Percentiles rank a stretch among this genome's conserved stretches.
These are phyloP conservation scores for Hirtodrosophila duncani DNA, from an alignment of 2,888 invertebrate species.

Conservation along the genomic window DNA sequence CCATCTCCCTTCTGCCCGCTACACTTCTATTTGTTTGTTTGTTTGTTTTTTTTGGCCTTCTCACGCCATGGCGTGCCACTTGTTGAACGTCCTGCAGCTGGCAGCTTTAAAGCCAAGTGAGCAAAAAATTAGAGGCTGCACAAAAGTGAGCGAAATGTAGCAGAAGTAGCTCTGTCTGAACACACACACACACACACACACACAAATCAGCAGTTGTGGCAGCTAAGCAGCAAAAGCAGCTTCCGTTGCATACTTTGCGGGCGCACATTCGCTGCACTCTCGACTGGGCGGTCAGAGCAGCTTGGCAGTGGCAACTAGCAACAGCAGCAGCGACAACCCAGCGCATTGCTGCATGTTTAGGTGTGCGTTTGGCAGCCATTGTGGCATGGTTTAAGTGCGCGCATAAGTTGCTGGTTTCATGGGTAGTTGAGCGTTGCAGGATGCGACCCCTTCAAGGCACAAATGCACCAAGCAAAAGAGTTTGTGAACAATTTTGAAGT, in stretches of 20 bases:
- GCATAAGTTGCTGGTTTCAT: slow-evolving; percentile 57
- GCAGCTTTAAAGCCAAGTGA: slow-evolving; percentile 49
- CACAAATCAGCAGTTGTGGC: neutral
- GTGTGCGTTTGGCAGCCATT: neutral
- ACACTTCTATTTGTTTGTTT: slow-evolving; percentile 8
- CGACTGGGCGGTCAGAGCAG: slow-evolving; percentile 48
- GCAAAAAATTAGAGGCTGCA: slow-evolving; percentile 37
- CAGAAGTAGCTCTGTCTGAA: slow-evolving; percentile 15
- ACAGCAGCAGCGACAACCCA: slow-evolving; percentile 16
- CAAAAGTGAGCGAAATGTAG: slow-evolving; percentile 18
- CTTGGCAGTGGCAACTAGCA: slow-evolving; percentile 10
- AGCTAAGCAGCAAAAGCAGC: slow-evolving; percentile 17
- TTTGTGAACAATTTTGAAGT: neutral
- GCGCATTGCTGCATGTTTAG: slow-evolving; percentile 10
- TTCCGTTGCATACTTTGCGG: slow-evolving; percentile 54
- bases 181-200: neutral
- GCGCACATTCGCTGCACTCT: slow-evolving; percentile 66
- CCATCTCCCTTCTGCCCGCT: slow-evolving; percentile 8
- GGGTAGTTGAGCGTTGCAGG: slow-evolving; percentile 47
- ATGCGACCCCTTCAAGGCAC: slow-evolving; percentile 28
- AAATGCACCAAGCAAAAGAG: neutral
- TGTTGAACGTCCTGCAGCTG: slow-evolving; percentile 52
- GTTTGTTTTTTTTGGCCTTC: slow-evolving; percentile 4
- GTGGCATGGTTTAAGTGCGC: slow-evolving; percentile 41
- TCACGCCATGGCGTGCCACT: slow-evolving; percentile 36